phyloP scores from a whole-genome alignment of 1,140 invertebrate genomes.

The Meloidogyne hapla region DNA sequence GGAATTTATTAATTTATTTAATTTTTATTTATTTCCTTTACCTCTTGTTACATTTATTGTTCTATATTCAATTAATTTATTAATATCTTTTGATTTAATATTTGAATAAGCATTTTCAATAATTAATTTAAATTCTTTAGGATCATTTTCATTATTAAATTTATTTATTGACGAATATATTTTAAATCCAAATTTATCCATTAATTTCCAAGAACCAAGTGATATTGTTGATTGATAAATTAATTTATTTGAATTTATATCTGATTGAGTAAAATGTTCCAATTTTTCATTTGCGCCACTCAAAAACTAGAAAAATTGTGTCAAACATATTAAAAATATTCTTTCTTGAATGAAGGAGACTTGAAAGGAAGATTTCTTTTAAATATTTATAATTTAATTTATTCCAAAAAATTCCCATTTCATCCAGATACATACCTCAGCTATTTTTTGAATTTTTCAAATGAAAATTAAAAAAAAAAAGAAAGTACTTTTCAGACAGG shows the following conservation, averaged over 20 bases:
- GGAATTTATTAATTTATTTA: conserved; percentile 5
- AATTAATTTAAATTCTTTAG: conserved; percentile 51
- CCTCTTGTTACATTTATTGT: conserved; percentile 21
- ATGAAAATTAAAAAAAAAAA: neutral
- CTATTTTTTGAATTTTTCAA: neutral
- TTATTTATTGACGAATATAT: conserved; percentile 17
- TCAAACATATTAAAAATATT: too few relatives aligned
- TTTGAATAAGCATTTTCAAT: conserved; percentile 53
- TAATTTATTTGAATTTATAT: conserved; percentile 42
- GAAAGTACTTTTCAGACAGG: too few relatives aligned
- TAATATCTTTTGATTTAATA: conserved; percentile 21
- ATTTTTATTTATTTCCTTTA: neutral
- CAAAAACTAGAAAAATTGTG: conserved; percentile 10
- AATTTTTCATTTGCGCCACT: conserved; percentile 26
- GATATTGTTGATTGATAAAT: conserved; percentile 37
- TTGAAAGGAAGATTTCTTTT: too few relatives aligned
- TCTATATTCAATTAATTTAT: conserved; percentile 27
- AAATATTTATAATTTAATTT: too few relatives aligned
- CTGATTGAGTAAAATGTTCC: conserved; percentile 52
- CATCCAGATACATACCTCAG: too few relatives aligned
- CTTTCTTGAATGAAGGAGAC: too few relatives aligned
- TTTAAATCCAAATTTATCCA: conserved; percentile 57
- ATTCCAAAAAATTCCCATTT: too few relatives aligned
- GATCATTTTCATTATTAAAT: neutral
- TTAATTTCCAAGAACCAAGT: conserved; percentile 46